Percentiles rank a stretch among this genome's conserved stretches.
Conservation (phyloP, 2,113 vertebrate species). For the Natator depressus region DNA sequence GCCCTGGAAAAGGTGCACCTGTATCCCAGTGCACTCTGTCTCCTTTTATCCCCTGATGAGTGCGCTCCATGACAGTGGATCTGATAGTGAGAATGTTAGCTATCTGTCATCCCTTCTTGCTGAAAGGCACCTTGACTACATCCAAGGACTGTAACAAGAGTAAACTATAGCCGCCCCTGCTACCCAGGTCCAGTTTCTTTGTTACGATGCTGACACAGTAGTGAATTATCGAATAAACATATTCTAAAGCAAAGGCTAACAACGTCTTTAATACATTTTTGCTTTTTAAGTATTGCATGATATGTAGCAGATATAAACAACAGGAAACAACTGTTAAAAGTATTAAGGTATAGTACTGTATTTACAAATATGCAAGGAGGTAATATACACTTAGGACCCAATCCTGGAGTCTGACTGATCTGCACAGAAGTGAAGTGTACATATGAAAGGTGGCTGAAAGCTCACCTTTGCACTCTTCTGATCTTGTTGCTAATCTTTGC, state of each 20-base stretch:
- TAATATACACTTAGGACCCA: background rate
- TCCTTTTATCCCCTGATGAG: slow-evolving; percentile 68
- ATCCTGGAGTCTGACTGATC: background rate
- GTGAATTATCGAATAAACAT: background rate
- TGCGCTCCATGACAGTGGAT: slow-evolving; percentile 61
- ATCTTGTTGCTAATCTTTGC: background rate
- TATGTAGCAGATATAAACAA: background rate
- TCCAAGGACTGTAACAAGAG: slow-evolving; percentile 64
- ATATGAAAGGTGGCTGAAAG: background rate
- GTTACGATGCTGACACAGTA: background rate
- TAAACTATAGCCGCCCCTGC: slow-evolving; percentile 38
- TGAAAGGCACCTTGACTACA: slow-evolving; percentile 85
- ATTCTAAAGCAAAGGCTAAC: background rate
- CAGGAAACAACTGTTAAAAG: background rate
- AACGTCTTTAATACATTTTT: background rate
- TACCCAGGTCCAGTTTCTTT: slow-evolving; percentile 20
- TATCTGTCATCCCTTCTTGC: slow-evolving; percentile 80
- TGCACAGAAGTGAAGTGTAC: background rate
- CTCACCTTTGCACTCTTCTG: background rate
- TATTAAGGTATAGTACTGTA: background rate
- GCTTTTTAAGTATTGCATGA: background rate
- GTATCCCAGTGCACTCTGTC: slow-evolving; percentile 75
- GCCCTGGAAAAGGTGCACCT: slow-evolving; percentile 73
- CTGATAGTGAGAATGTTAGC: slow-evolving; percentile 49
- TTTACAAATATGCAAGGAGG: background rate